Evolutionary conservation across 2,797 vertebrate genomes (phyloP).

Genomic region (Pteronotus mesoamericanus): DNA sequence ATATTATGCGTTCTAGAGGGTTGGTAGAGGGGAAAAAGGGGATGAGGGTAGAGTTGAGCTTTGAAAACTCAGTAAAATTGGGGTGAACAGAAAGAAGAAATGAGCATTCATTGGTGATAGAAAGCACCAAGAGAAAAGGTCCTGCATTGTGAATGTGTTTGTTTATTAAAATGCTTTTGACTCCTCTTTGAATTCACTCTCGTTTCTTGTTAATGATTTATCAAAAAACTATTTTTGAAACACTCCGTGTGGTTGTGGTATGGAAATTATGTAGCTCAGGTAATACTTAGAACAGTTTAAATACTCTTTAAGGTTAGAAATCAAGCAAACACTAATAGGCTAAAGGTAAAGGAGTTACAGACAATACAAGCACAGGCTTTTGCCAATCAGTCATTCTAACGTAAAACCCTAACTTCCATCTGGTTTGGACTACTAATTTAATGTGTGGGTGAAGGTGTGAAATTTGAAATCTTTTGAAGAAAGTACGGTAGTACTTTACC

Average conservation of each 20-base stretch:
- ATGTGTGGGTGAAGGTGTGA: conserved; percentile 48
- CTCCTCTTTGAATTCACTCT: background rate
- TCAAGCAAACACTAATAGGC: background rate
- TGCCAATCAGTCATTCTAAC: background rate
- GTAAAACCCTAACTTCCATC: conserved; percentile 7
- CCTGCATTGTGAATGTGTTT: background rate
- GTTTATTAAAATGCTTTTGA: background rate
- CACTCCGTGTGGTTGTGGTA: background rate
- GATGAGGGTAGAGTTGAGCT: background rate
- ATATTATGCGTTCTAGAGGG: background rate
- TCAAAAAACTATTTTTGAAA: background rate
- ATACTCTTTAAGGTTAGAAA: background rate
- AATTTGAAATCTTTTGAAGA: conserved; percentile 58
- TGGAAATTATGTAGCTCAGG: background rate
- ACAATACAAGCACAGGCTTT: background rate
- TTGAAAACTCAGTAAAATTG: background rate
- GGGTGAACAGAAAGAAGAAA: background rate
- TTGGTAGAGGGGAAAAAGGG: background rate
- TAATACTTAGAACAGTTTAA: background rate
- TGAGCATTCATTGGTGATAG: background rate
- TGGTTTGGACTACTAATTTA: conserved; percentile 29
- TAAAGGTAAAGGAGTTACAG: background rate
- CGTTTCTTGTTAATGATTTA: background rate
- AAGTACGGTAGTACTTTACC: conserved; percentile 36
- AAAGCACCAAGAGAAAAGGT: background rate